A percentile compares a stretch with the other conserved stretches of the same genome.
These are phyloP conservation scores for Fistularia commersonii DNA, from an alignment of 2,797 vertebrate species.

Conservation along the genomic window DNA sequence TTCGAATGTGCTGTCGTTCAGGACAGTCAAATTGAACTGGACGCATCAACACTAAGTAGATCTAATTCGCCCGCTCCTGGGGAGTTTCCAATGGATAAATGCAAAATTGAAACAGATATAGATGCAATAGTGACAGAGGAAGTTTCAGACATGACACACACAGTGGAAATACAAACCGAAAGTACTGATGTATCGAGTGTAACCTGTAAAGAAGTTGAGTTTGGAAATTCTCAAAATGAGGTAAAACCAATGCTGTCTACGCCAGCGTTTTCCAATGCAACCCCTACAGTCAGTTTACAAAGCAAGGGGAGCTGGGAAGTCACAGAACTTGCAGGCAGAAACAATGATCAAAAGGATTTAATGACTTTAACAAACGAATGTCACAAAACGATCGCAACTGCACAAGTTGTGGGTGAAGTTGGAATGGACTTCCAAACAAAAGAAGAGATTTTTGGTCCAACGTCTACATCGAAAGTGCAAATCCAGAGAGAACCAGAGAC, in stretches of 20 bases:
- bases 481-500: slow-evolving; percentile 14
- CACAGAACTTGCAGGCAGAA: background rate
- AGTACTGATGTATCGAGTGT: background rate
- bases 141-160: slow-evolving; percentile 1
- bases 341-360: slow-evolving; percentile 15
- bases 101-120: slow-evolving; percentile 2
- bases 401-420: slow-evolving; percentile 12
- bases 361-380: slow-evolving; percentile 10
- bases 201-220: background rate
- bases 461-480: slow-evolving; percentile 15
- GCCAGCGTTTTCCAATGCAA: background rate
- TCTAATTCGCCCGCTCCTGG: no score
- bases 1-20: background rate
- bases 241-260: background rate
- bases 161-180: slow-evolving; percentile 9
- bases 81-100: no score
- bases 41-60: background rate
- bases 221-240: background rate
- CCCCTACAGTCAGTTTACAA: slow-evolving; percentile 5
- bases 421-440: slow-evolving; percentile 24
- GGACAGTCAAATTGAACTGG: background rate
- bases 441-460: slow-evolving; percentile 11
- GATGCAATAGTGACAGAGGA: slow-evolving; percentile 7
- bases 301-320: slow-evolving; percentile 9
- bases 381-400: slow-evolving; percentile 1